phyloP scores from a whole-genome alignment of 1,140 invertebrate genomes.

The Philopotamus ludificatus region DNA sequence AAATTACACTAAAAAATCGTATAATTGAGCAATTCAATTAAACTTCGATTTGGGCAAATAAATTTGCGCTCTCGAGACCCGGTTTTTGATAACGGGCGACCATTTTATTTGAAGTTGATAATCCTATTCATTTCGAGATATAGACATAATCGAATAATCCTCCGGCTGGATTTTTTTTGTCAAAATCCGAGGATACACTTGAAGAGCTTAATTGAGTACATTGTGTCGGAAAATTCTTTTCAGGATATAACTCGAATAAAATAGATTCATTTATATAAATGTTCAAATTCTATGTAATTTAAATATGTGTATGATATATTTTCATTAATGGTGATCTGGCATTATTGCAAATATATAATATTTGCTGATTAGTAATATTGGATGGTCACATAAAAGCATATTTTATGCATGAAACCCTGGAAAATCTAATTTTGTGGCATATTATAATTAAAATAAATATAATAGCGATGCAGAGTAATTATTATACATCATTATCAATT shows the following conservation, averaged over 20 bases:
- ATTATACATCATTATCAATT: too few relatives aligned
- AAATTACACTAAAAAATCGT: background rate
- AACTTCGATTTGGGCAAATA: background rate
- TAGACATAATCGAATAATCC: slow-evolving; percentile 21
- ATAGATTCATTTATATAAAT: slow-evolving; percentile 1
- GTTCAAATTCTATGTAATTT: background rate
- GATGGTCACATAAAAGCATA: too few relatives aligned
- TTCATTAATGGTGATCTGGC: background rate
- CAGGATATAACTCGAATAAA: background rate
- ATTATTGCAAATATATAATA: too few relatives aligned
- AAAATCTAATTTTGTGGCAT: too few relatives aligned
- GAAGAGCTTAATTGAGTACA: slow-evolving; percentile 23
- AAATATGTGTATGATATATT: background rate
- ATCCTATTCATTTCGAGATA: slow-evolving; percentile 22
- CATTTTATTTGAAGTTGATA: slow-evolving; percentile 25
- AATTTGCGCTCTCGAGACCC: background rate
- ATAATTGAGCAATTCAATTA: background rate
- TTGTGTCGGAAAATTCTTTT: slow-evolving; percentile 8
- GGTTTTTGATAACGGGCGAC: slow-evolving; percentile 16
- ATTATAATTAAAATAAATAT: too few relatives aligned
- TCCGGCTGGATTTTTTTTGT: background rate
- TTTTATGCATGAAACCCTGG: too few relatives aligned
- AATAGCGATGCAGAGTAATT: too few relatives aligned
- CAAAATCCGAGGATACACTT: background rate
- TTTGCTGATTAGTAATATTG: too few relatives aligned